These are phyloP conservation scores for Podocnemis expansa DNA, from an alignment of 2,113 vertebrate genomes.

Conservation along the genomic window DNA sequence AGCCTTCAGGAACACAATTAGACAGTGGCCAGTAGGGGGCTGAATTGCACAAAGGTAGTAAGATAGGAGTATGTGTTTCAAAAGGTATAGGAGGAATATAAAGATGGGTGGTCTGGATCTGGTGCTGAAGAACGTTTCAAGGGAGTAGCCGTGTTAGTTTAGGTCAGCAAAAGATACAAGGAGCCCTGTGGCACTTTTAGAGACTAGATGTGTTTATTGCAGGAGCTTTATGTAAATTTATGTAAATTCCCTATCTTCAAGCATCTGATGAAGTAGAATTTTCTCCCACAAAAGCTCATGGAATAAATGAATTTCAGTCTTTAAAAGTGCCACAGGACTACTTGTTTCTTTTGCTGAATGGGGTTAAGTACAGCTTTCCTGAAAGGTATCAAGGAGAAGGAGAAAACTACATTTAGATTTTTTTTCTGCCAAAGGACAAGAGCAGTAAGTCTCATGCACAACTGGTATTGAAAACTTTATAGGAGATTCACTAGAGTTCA, in stretches of 20 bases:
- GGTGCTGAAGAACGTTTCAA: no score
- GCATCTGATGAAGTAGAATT: no score
- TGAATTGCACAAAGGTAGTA: neutral
- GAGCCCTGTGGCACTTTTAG: no score
- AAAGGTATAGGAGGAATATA: neutral
- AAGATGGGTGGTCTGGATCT: neutral
- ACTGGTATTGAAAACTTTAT: neutral
- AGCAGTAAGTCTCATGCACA: neutral
- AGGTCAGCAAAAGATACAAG: no score
- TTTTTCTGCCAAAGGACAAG: neutral
- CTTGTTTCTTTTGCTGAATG: no score
- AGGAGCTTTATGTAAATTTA: no score
- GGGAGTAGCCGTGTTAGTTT: no score
- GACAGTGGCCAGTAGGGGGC: neutral
- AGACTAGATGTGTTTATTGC: no score
- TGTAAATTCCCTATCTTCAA: no score
- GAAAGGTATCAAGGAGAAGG: neutral
- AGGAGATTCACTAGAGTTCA: neutral
- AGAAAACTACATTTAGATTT: neutral
- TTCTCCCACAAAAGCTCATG: no score
- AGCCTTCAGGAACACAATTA: neutral
- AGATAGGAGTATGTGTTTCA: neutral
- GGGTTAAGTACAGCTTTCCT: neutral
- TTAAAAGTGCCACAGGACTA: no score
- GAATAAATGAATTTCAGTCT: no score